These are phyloP conservation scores for Myotis brandtii DNA, from an alignment of 2,113 vertebrate species.

Conservation along the genomic window DNA sequence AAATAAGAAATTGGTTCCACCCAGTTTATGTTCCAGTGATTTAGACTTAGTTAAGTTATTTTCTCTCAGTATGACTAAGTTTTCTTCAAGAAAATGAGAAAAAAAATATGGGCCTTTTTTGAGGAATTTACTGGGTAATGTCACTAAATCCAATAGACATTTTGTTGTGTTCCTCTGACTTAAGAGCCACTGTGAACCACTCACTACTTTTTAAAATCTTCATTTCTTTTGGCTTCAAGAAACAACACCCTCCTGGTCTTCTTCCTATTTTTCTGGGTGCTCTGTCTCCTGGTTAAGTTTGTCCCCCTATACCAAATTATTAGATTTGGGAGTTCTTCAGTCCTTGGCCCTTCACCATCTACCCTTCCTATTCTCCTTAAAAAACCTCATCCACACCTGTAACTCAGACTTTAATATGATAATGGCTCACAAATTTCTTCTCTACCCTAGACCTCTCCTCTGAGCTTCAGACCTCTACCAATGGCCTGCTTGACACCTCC, in stretches of 20 bases:
- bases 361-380: background rate
- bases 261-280: background rate
- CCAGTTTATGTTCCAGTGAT: background rate
- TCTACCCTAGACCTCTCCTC: background rate
- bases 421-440: background rate
- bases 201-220: slow-evolving; percentile 13
- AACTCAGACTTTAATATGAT: background rate
- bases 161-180: background rate
- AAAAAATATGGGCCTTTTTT: background rate
- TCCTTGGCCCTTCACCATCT: background rate
- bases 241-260: background rate
- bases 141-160: background rate
- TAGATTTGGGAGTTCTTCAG: background rate
- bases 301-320: background rate
- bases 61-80: slow-evolving; percentile 3
- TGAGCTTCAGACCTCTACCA: background rate
- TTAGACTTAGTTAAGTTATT: background rate
- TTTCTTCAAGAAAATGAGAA: slow-evolving; percentile 31
- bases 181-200: background rate
- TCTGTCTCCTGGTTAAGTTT: background rate
- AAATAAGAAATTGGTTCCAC: background rate
- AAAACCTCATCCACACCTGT: background rate
- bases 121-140: slow-evolving; percentile 25
- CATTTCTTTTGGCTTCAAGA: slow-evolving; percentile 4
- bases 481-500: background rate